Conservation (phyloP, 2,113 vertebrate genomes). For the Orycteropus afer region DNA sequence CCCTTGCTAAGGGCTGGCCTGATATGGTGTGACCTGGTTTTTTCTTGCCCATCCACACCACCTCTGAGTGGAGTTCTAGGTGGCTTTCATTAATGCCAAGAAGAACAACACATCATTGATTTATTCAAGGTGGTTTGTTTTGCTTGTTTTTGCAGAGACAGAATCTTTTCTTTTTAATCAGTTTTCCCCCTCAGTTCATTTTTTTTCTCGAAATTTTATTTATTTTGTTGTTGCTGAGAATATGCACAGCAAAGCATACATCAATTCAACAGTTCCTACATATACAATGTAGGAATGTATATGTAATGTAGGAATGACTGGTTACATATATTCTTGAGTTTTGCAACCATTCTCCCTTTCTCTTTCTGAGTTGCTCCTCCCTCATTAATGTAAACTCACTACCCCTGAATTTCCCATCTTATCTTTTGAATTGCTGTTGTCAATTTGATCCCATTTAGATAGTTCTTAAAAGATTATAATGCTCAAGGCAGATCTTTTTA, state of each 20-base stretch:
- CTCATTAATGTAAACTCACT: not conserved
- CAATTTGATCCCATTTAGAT: not conserved
- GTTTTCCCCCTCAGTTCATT: not conserved
- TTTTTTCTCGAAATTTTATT: too few relatives aligned
- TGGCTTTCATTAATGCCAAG: not conserved
- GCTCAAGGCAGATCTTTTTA: not conserved
- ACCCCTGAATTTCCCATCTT: not conserved
- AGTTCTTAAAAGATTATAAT: not conserved
- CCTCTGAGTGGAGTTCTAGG: not conserved
- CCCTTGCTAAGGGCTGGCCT: not conserved
- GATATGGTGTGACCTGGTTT: not conserved
- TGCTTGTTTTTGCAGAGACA: conserved; percentile 23
- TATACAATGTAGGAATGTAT: not conserved
- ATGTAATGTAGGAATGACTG: too few relatives aligned
- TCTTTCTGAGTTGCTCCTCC: not conserved
- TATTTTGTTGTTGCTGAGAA: not conserved
- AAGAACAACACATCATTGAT: not conserved
- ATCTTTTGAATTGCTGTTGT: not conserved
- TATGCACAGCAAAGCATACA: not conserved
- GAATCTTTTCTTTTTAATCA: not conserved
- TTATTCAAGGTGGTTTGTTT: not conserved
- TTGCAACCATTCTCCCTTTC: not conserved
- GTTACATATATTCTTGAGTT: too few relatives aligned
- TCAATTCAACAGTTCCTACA: not conserved
- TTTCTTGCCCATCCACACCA: not conserved